Percentiles rank a stretch among this genome's conserved stretches.
Evolutionary conservation across 2,113 vertebrate species (phyloP).

Genomic region (Campylomormyrus numenius): DNA sequence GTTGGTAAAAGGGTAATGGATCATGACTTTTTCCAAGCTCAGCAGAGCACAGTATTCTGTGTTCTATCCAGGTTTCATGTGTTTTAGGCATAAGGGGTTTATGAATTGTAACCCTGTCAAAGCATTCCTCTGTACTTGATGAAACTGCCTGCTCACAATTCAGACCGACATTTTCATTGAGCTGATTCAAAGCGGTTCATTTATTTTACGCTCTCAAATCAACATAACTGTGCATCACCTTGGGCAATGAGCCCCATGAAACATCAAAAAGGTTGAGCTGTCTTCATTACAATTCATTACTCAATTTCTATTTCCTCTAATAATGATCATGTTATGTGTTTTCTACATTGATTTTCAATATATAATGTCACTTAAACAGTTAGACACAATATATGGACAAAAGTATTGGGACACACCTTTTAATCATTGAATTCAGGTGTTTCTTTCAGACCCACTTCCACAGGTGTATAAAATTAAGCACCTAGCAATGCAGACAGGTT

Average conservation of each 20-base stretch:
- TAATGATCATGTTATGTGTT: not conserved
- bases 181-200: not conserved
- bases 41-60: too few relatives aligned
- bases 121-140: not conserved
- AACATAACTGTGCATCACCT: not conserved
- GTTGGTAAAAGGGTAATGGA: too few relatives aligned
- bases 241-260: not conserved
- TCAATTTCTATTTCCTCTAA: not conserved
- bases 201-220: not conserved
- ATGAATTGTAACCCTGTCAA: not conserved
- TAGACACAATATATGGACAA: not conserved
- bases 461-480: not conserved
- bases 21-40: too few relatives aligned
- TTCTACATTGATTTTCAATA: not conserved
- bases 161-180: not conserved
- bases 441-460: not conserved
- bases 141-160: not conserved
- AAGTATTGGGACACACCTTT: not conserved
- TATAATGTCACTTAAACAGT: not conserved
- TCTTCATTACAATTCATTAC: not conserved
- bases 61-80: not conserved
- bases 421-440: not conserved
- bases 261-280: not conserved
- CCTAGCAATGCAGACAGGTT: not conserved
- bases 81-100: not conserved